Conservation (phyloP, 64 coral and sea anemone species). For the Dendrophyllia cribrosa region DNA sequence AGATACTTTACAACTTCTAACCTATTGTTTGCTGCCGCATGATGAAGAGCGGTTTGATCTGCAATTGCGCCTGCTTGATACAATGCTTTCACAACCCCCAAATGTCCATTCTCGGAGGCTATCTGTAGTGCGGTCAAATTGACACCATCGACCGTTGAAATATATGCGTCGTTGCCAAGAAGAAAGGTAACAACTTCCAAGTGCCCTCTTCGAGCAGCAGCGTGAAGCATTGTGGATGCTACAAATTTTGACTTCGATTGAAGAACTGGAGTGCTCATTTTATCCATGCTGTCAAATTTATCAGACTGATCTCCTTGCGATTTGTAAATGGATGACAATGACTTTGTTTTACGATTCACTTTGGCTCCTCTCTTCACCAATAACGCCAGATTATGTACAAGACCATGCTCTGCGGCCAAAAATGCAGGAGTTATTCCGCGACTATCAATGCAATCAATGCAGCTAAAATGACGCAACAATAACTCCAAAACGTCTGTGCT, state of each 20-base stretch:
- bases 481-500: conserved; percentile 45
- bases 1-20: conserved; percentile 30
- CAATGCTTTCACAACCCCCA: conserved; percentile 5
- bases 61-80: conserved; percentile 1
- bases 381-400: conserved; percentile 29
- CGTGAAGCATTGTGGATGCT: conserved; percentile 23
- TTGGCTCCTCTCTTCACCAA: conserved; percentile 57
- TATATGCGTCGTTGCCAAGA: not conserved
- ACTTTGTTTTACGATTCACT: conserved; percentile 22
- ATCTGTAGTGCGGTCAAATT: conserved; percentile 31
- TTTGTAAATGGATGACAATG: not conserved
- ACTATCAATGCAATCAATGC: conserved; percentile 20
- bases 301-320: not conserved
- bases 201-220: conserved; percentile 4
- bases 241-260: not conserved
- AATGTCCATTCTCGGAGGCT: conserved; percentile 40
- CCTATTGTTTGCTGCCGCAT: conserved; percentile 28
- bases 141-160: conserved; percentile 3
- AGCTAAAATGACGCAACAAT: conserved; percentile 21
- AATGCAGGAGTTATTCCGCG: conserved; percentile 69
- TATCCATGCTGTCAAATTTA: not conserved
- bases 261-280: not conserved
- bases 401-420: conserved; percentile 56
- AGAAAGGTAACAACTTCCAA: conserved; percentile 17
- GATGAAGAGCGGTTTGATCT: conserved; percentile 55